These are phyloP conservation scores for Rhopalosiphum nymphaeae DNA, from an alignment of 2,888 invertebrate species.

Conservation along the genomic window DNA sequence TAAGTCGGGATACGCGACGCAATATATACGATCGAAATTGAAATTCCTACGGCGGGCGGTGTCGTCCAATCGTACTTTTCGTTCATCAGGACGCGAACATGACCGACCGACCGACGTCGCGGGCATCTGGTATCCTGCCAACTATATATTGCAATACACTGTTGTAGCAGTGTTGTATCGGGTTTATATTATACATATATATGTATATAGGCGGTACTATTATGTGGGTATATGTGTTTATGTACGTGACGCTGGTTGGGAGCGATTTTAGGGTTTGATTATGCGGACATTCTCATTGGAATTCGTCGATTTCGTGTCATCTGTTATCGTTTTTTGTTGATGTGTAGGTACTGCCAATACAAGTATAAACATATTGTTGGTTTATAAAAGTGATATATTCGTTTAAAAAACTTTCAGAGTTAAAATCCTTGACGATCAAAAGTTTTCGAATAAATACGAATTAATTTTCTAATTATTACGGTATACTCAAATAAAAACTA, in stretches of 20 bases:
- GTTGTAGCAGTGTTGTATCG: neutral
- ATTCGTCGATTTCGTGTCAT: neutral
- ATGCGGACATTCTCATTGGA: neutral
- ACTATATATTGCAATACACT: slow-evolving; percentile 3
- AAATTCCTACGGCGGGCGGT: slow-evolving; percentile 11
- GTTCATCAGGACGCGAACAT: slow-evolving; percentile 26
- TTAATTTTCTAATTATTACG: neutral
- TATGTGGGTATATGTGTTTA: neutral
- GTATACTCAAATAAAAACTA: neutral
- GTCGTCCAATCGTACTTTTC: slow-evolving; percentile 38
- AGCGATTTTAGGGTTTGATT: slow-evolving; percentile 45
- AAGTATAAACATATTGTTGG: neutral
- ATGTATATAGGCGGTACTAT: neutral
- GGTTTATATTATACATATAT: neutral
- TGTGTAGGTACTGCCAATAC: neutral
- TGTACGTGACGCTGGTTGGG: slow-evolving; percentile 32
- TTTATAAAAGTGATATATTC: neutral
- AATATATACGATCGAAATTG: slow-evolving; percentile 36
- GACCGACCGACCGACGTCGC: neutral
- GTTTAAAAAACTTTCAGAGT: neutral
- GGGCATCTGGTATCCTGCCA: slow-evolving; percentile 42
- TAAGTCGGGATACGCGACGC: neutral
- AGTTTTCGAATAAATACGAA: neutral
- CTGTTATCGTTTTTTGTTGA: neutral
- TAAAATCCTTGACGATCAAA: neutral